phyloP scores from a whole-genome alignment of 2,113 vertebrate species.

The Tragelaphus imberbis region DNA sequence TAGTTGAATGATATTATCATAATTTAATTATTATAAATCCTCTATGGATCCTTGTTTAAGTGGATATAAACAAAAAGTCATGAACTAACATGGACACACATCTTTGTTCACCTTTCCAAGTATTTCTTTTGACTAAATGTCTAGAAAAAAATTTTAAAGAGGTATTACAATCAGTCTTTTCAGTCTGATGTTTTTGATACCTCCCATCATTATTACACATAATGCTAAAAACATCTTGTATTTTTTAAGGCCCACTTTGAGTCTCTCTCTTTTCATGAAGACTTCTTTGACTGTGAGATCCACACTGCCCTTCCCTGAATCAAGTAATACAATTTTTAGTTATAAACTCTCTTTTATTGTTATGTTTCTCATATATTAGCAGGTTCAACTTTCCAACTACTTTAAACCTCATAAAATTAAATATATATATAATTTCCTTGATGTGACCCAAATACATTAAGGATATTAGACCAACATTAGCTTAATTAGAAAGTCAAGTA shows the following conservation, averaged over 20 bases:
- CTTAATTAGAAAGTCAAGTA: background rate
- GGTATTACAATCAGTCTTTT: background rate
- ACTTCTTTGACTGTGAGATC: background rate
- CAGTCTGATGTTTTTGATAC: background rate
- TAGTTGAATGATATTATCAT: background rate
- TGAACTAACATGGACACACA: background rate
- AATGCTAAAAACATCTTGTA: background rate
- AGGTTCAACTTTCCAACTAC: background rate
- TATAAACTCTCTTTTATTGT: background rate
- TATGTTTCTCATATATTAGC: background rate
- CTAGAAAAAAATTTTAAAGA: background rate
- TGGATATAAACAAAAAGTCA: background rate
- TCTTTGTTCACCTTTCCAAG: background rate
- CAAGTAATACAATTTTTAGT: background rate
- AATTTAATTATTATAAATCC: background rate
- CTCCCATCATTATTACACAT: background rate
- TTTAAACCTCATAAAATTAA: background rate
- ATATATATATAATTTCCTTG: background rate
- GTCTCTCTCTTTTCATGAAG: background rate
- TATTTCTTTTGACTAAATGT: background rate
- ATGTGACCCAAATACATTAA: background rate
- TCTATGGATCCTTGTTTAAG: background rate
- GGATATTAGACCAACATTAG: background rate
- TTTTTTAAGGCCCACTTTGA: background rate
- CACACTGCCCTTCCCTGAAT: background rate